Evolutionary conservation across 1,140 invertebrate species (phyloP).

Genomic region (Pissodes strobi): DNA sequence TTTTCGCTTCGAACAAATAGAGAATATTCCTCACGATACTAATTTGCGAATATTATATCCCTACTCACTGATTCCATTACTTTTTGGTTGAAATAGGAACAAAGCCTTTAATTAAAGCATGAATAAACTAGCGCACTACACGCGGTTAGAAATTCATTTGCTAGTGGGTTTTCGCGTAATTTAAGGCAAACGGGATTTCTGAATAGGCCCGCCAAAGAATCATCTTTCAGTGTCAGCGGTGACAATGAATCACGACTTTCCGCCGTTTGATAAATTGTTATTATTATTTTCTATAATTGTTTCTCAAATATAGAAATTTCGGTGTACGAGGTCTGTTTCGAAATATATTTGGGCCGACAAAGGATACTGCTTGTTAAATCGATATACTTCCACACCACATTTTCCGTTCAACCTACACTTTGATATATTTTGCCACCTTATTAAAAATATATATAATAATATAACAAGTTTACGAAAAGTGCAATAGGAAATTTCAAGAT

Average conservation of each 20-base stretch:
- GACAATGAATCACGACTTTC: slow-evolving; percentile 28
- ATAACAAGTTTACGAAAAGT: too few relatives aligned
- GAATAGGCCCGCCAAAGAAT: slow-evolving; percentile 19
- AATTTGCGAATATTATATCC: slow-evolving; percentile 12
- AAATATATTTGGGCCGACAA: too few relatives aligned
- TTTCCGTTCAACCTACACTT: too few relatives aligned
- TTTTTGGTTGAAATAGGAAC: slow-evolving; percentile 18
- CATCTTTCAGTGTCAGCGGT: slow-evolving; percentile 28
- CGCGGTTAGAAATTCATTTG: slow-evolving; percentile 23
- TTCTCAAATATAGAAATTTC: too few relatives aligned
- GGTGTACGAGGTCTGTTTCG: too few relatives aligned
- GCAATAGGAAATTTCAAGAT: too few relatives aligned
- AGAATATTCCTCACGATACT: neutral
- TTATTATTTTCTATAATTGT: slow-evolving; percentile 25
- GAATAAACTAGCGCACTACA: slow-evolving; percentile 27
- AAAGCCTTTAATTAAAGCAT: slow-evolving; percentile 32
- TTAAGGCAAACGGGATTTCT: slow-evolving; percentile 19
- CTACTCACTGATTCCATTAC: slow-evolving; percentile 10
- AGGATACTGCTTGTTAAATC: too few relatives aligned
- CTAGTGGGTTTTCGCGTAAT: slow-evolving; percentile 24
- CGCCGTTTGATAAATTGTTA: slow-evolving; percentile 27
- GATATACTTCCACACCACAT: too few relatives aligned
- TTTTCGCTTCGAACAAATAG: too few relatives aligned
- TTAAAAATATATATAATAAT: too few relatives aligned
- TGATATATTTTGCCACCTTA: too few relatives aligned